These are phyloP conservation scores for Heliconius hermathena DNA, from an alignment of 1,140 invertebrate genomes.

Conservation along the genomic window DNA sequence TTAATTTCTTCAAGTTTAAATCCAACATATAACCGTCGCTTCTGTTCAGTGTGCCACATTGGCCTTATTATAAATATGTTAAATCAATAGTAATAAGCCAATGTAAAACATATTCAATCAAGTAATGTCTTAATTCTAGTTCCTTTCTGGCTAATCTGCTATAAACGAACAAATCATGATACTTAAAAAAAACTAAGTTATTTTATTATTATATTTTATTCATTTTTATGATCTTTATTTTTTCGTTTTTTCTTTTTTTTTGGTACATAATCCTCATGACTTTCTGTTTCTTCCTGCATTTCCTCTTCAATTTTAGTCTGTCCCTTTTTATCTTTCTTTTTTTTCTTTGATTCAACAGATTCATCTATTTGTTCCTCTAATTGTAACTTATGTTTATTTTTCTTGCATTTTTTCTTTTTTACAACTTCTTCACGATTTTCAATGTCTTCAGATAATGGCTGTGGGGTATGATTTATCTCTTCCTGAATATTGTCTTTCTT, in stretches of 20 bases:
- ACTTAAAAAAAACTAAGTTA: background rate
- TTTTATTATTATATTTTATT: background rate
- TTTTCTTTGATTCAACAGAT: conserved; percentile 31
- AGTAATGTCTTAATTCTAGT: no score
- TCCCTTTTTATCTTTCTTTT: conserved; percentile 32
- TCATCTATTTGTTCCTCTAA: background rate
- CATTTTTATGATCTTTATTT: conserved; percentile 46
- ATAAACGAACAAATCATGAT: no score
- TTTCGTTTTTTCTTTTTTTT: conserved; percentile 72
- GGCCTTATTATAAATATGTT: no score
- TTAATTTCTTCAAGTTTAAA: no score
- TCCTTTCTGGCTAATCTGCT: no score
- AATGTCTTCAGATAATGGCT: background rate
- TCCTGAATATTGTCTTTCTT: background rate
- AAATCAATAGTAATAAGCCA: no score
- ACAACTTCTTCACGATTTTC: conserved; percentile 26
- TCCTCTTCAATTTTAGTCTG: conserved; percentile 9
- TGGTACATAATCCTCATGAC: conserved; percentile 48
- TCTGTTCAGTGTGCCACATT: no score
- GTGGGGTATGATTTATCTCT: conserved; percentile 11
- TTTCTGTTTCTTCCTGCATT: conserved; percentile 19
- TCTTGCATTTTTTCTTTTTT: conserved; percentile 50
- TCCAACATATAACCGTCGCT: no score
- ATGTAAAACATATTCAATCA: no score
- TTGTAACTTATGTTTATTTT: conserved; percentile 40